Conservation (phyloP, 2,797 vertebrate genomes). For the Hippocampus kuda region DNA sequence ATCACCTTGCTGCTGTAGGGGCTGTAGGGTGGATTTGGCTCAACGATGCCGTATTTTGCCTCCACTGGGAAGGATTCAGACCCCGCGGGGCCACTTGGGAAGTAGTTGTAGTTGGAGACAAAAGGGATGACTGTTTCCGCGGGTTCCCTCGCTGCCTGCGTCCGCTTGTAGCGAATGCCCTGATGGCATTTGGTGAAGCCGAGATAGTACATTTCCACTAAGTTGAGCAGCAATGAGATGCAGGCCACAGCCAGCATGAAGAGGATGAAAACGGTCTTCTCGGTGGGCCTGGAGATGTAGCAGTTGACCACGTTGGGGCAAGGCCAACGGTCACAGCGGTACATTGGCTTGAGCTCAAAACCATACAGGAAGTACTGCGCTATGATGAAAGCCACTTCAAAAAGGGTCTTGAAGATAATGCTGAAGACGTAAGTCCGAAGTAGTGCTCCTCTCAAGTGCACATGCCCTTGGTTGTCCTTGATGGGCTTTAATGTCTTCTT, state of each 20-base stretch:
- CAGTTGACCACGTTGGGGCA: slow-evolving; percentile 81
- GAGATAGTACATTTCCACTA: slow-evolving; percentile 78
- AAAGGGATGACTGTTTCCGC: slow-evolving; percentile 56
- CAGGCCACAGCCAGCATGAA: slow-evolving; percentile 81
- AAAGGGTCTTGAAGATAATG: slow-evolving; percentile 75
- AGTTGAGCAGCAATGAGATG: slow-evolving; percentile 75
- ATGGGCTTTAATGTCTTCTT: slow-evolving; percentile 41
- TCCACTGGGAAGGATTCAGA: slow-evolving; percentile 47
- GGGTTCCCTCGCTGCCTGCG: slow-evolving; percentile 5
- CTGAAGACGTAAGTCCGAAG: slow-evolving; percentile 77
- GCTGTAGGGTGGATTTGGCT: slow-evolving; percentile 57
- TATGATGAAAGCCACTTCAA: slow-evolving; percentile 80
- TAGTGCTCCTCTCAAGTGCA: slow-evolving; percentile 71
- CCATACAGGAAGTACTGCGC: slow-evolving; percentile 77
- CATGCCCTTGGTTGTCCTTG: slow-evolving; percentile 57
- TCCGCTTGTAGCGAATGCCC: slow-evolving; percentile 56
- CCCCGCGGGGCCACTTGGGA: slow-evolving; percentile 40
- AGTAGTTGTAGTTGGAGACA: slow-evolving; percentile 64
- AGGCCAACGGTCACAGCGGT: slow-evolving; percentile 71
- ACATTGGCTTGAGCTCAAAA: slow-evolving; percentile 78
- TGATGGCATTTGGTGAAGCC: slow-evolving; percentile 72
- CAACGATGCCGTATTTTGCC: slow-evolving; percentile 59
- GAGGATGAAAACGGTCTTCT: slow-evolving; percentile 84
- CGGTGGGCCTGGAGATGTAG: slow-evolving; percentile 80
- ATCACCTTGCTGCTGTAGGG: slow-evolving; percentile 60